These are phyloP conservation scores for Myiotriccus ornatus DNA, from an alignment of 2,797 vertebrate genomes.

Conservation along the genomic window DNA sequence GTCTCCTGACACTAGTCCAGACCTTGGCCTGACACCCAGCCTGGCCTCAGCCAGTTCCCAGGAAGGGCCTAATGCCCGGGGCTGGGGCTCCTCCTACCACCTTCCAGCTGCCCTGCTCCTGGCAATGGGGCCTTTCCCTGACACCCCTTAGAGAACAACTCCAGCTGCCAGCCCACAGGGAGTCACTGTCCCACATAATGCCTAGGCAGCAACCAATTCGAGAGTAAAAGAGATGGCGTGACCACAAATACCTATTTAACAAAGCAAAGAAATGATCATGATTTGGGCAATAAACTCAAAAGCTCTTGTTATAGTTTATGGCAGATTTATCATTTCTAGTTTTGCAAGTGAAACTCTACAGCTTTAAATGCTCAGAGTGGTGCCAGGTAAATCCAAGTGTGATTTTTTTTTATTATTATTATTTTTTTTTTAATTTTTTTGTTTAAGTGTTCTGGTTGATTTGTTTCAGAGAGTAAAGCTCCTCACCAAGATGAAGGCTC, in stretches of 20 bases:
- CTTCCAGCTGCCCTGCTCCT: not conserved
- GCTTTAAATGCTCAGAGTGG: not conserved
- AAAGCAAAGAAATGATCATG: not conserved
- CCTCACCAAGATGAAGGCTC: not conserved
- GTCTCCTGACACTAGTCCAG: not conserved
- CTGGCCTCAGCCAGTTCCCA: not conserved
- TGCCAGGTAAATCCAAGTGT: not conserved
- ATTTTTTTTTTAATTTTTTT: not conserved
- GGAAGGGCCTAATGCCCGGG: not conserved
- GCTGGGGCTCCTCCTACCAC: not conserved
- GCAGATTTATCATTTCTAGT: not conserved
- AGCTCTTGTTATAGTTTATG: not conserved
- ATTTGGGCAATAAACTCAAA: not conserved
- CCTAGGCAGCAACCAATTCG: not conserved
- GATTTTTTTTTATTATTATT: not conserved
- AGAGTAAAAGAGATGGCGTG: not conserved
- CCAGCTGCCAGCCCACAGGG: not conserved
- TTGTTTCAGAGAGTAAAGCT: not conserved
- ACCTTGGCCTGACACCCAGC: not conserved
- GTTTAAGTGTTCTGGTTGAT: not conserved
- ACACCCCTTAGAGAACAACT: not conserved
- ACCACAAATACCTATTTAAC: not conserved
- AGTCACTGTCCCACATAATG: accelerated
- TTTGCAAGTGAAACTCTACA: not conserved
- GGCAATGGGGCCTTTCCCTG: accelerated